A percentile compares a stretch with the other conserved stretches of the same genome.
Evolutionary conservation across 1,140 invertebrate genomes (phyloP).

Genomic region (Drosophila baimaii): DNA sequence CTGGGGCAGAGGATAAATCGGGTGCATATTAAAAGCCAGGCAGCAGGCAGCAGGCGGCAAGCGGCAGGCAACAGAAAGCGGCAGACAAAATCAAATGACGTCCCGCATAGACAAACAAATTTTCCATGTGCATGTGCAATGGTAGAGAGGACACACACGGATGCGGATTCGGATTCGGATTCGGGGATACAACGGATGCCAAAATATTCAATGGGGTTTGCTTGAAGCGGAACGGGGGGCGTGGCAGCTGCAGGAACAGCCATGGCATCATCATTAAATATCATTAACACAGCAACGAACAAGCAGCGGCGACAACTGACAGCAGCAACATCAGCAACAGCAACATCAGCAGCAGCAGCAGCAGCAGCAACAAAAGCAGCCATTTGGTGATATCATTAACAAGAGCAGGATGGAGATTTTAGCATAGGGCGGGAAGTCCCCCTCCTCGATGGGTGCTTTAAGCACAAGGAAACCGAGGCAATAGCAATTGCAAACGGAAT

Average conservation of each 20-base stretch:
- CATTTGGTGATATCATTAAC: slow-evolving; percentile 80
- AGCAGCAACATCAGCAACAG: slow-evolving; percentile 24
- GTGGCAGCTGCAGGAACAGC: slow-evolving; percentile 47
- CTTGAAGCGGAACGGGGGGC: slow-evolving; percentile 14
- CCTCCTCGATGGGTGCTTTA: slow-evolving; percentile 19
- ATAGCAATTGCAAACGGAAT: slow-evolving; percentile 78
- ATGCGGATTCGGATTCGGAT: slow-evolving; percentile 1
- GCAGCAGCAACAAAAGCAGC: slow-evolving; percentile 43
- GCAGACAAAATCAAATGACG: slow-evolving; percentile 62
- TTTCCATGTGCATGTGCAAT: slow-evolving; percentile 57
- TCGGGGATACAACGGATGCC: slow-evolving; percentile 30
- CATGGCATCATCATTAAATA: slow-evolving; percentile 79
- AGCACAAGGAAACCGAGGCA: slow-evolving; percentile 52
- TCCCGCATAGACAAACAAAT: slow-evolving; percentile 63
- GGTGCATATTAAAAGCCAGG: slow-evolving; percentile 58
- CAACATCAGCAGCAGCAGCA: slow-evolving; percentile 4
- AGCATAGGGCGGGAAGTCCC: slow-evolving; percentile 1
- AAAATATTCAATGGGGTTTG: slow-evolving; percentile 48
- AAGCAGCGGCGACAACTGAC: slow-evolving; percentile 62
- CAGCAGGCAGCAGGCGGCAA: slow-evolving; percentile 15
- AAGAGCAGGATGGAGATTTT: slow-evolving; percentile 51
- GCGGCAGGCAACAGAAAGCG: slow-evolving; percentile 13
- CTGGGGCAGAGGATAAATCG: slow-evolving; percentile 22
- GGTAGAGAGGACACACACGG: not conserved
- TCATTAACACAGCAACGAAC: slow-evolving; percentile 79